A percentile compares a stretch with the other conserved stretches of the same genome.
Evolutionary conservation across 2,113 vertebrate genomes (phyloP).

Genomic region (Sylvia atricapilla): DNA sequence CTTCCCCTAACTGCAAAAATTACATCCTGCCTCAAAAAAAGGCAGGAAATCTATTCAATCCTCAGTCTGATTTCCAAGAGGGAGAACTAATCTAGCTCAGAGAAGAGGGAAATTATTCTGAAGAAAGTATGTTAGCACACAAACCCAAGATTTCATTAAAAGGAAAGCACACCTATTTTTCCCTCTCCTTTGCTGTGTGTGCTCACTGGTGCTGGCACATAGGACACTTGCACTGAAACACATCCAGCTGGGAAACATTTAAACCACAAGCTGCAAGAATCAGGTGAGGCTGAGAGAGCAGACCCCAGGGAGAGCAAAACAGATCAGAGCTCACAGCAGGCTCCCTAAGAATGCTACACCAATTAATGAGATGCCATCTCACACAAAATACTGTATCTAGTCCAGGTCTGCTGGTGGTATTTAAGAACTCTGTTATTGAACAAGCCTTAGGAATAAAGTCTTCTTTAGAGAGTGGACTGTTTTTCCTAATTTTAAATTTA

Average conservation of each 20-base stretch:
- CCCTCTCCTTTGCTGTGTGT: neutral
- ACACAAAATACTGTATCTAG: neutral
- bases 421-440: neutral
- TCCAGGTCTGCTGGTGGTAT: neutral
- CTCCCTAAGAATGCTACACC: neutral
- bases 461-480: neutral
- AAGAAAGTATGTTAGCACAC: neutral
- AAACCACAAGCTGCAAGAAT: neutral
- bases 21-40: conserved; percentile 43
- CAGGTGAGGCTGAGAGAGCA: neutral
- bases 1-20: conserved; percentile 30
- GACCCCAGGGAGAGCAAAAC: neutral
- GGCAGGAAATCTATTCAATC: conserved; percentile 50
- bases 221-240: neutral
- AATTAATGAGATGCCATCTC: neutral
- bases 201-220: neutral
- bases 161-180: neutral
- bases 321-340: neutral
- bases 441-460: neutral
- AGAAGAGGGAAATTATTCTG: conserved; percentile 42
- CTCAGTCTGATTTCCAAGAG: conserved; percentile 40
- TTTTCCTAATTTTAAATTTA: neutral
- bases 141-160: neutral
- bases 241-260: neutral
- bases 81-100: conserved; percentile 52